Conservation (phyloP, 2,113 vertebrate species). For the Cyprinodon variegatus region DNA sequence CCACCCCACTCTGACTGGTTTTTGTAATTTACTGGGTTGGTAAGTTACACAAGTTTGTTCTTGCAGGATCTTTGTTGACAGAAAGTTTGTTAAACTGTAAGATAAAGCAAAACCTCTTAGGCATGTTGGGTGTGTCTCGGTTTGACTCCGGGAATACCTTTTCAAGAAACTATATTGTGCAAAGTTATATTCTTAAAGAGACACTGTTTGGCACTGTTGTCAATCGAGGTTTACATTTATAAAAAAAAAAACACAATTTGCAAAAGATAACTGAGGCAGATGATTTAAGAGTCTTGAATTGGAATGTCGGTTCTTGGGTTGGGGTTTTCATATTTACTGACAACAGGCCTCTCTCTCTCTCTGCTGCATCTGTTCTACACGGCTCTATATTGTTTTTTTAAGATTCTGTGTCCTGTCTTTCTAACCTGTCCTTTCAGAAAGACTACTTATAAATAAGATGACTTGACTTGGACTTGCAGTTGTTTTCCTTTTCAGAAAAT, state of each 20-base stretch:
- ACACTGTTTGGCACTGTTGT: background rate
- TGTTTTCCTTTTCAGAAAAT: background rate
- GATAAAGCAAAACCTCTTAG: slow-evolving; percentile 15
- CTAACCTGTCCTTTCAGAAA: background rate
- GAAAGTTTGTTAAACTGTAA: background rate
- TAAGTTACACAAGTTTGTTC: slow-evolving; percentile 38
- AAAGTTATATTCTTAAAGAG: background rate
- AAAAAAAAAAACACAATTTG: background rate
- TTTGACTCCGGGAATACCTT: slow-evolving; percentile 3
- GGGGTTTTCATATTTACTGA: slow-evolving; percentile 10
- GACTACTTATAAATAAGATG: background rate
- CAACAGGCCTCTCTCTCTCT: slow-evolving; percentile 5
- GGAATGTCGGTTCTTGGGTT: slow-evolving; percentile 53
- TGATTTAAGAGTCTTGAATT: slow-evolving; percentile 9
- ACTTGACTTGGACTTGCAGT: background rate
- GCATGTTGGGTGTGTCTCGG: slow-evolving; percentile 35
- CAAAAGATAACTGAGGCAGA: background rate
- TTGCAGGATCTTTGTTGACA: slow-evolving; percentile 25
- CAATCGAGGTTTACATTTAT: background rate
- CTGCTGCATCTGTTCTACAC: background rate
- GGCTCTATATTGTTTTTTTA: slow-evolving; percentile 8
- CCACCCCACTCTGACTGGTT: background rate
- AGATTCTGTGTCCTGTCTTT: background rate
- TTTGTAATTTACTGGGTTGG: background rate
- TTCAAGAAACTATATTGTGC: background rate